Evolutionary conservation across 2,797 vertebrate species (phyloP), one percentile per base, ranked within the genome.

Genomic region (Sebastes ruberrimus): DNA sequence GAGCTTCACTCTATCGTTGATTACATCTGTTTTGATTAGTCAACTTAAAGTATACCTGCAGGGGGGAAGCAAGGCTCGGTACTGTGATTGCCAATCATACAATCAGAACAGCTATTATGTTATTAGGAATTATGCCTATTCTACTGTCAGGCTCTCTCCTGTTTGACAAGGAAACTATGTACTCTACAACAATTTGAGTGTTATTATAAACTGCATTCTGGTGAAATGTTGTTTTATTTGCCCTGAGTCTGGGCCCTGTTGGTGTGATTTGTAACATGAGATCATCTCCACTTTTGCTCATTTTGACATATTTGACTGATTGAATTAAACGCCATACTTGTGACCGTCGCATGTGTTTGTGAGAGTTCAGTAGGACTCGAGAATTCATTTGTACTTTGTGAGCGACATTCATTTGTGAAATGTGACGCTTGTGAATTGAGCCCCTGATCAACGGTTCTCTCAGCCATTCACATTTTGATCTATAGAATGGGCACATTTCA

Each of bases 1-100:
- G 63, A 71, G 33, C 74, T 68, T 80, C 60, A 11, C 61, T 77
- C 66, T 78, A 53, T 63, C 61, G 63, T 77, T 85, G 86, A 91
- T 91, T 87, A 80, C 71, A 62, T 72, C 74, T 89, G 79, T 83
- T 89, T 82, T 86, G 83, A 90, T 91, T 86, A 74, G 71, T 70
- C 5, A 18, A 73, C 75, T 84, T 64, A 56, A 52, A 56, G 81
- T 74, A 66, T 49, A 69, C 49, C 79, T 76, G 61, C 69, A 42
- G 76, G 78, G 59, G 64, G 65, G 23, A 59, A 33, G 71, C 56
- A 4, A 61, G 23, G 4, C 78, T 79, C 3, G 2, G 65, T 77
- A 81, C 71, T 78, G 67, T 84, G 85, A 91, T 86, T 91, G 78
- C 35, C 79, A 88, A 85, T 88, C 86, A 88, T 71, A 79, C 73